phyloP scores from a whole-genome alignment of 2,797 vertebrate species.

The Alexandromys oeconomus region DNA sequence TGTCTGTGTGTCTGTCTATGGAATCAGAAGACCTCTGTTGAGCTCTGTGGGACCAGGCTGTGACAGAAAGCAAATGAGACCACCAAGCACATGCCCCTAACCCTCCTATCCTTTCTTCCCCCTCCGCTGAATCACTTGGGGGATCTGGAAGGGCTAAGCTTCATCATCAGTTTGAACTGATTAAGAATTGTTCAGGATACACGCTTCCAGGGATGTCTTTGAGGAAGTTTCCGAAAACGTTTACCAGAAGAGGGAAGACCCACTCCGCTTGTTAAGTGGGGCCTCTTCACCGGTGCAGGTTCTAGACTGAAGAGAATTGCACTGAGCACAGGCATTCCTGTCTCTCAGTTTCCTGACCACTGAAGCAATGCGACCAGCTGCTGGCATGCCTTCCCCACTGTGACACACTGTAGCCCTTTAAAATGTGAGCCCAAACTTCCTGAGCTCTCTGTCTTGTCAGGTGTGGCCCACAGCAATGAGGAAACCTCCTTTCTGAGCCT shows the following conservation, averaged over 20 bases:
- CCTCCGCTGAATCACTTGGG: background rate
- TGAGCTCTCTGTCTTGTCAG: background rate
- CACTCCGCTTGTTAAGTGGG: background rate
- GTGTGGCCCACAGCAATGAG: background rate
- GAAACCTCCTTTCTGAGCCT: background rate
- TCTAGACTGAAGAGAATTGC: background rate
- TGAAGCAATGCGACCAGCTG: background rate
- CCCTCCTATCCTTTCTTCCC: background rate
- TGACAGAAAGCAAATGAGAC: too few species aligned
- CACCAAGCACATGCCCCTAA: background rate
- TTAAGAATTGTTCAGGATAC: background rate
- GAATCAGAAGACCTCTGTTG: background rate
- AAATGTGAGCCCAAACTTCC: background rate
- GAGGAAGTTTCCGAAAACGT: background rate
- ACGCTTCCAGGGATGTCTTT: background rate
- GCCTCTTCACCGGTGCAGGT: background rate
- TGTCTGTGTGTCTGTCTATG: rapidly evolving
- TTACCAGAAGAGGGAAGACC: background rate
- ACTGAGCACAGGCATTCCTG: background rate
- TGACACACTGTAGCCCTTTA: background rate
- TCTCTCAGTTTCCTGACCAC: background rate
- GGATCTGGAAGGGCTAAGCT: background rate
- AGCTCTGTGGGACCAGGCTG: background rate
- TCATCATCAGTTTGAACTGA: background rate
- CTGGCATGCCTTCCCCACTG: too few species aligned